These are phyloP conservation scores for Scaeva pyrastri DNA, from an alignment of 2,888 invertebrate genomes.

Conservation along the genomic window DNA sequence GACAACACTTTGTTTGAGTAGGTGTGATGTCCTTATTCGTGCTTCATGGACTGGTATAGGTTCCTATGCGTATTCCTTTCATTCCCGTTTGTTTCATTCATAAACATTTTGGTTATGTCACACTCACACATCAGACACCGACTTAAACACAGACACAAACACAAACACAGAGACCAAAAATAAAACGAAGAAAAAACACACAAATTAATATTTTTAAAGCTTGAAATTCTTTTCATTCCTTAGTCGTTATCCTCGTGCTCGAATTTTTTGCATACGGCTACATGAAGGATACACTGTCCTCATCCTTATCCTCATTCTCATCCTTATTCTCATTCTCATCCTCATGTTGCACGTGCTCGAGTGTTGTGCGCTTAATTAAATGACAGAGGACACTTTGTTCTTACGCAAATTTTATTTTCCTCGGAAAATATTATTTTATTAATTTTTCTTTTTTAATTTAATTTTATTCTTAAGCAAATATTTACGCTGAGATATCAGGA, in stretches of 20 bases:
- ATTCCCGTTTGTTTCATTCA: not conserved
- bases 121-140: not conserved
- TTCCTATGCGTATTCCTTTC: slow-evolving; percentile 9
- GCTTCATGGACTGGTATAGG: not conserved
- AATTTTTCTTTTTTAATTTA: slow-evolving; percentile 9
- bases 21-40: slow-evolving; percentile 34
- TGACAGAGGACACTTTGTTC: slow-evolving; percentile 51
- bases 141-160: too few species aligned
- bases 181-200: not conserved
- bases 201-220: not conserved
- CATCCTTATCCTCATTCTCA: too few species aligned
- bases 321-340: too few species aligned
- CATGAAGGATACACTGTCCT: not conserved
- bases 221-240: slow-evolving; percentile 18
- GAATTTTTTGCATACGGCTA: too few species aligned
- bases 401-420: slow-evolving; percentile 25
- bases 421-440: slow-evolving; percentile 19
- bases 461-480: slow-evolving; percentile 31
- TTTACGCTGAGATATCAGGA: slow-evolving; percentile 38
- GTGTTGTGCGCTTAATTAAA: slow-evolving; percentile 58
- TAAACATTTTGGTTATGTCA: slow-evolving; percentile 6
- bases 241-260: not conserved
- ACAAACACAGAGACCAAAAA: too few species aligned
- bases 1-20: slow-evolving; percentile 6
- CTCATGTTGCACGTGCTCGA: slow-evolving; percentile 26